Percentiles rank a stretch among this genome's conserved stretches.
These are phyloP conservation scores for Corvus moneduloides DNA, from an alignment of 2,113 vertebrate genomes.

Conservation along the genomic window DNA sequence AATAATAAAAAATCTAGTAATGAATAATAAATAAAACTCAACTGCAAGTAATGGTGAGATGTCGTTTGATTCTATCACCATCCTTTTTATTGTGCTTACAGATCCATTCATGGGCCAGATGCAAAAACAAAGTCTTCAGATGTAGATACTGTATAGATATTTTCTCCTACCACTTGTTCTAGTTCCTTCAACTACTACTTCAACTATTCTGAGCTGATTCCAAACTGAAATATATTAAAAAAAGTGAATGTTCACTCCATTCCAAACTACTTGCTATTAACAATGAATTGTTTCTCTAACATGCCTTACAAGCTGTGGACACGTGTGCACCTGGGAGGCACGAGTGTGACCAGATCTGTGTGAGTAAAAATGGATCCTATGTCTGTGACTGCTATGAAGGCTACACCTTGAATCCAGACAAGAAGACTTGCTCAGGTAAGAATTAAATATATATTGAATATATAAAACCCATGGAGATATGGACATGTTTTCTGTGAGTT, in stretches of 20 bases:
- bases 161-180: not conserved
- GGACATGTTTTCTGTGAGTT: not conserved
- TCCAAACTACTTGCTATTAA: not conserved
- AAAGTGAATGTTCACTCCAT: not conserved
- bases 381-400: conserved; percentile 86
- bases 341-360: conserved; percentile 87
- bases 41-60: not conserved
- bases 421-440: conserved; percentile 87
- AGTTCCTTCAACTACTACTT: not conserved
- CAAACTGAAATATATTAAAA: not conserved
- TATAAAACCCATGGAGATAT: not conserved
- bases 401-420: conserved; percentile 84
- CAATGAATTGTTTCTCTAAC: not conserved
- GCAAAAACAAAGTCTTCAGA: not conserved
- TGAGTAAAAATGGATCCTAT: conserved; percentile 74
- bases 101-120: not conserved
- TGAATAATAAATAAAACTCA: not conserved
- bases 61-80: not conserved
- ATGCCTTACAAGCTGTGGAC: conserved; percentile 75
- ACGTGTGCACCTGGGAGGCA: conserved; percentile 80
- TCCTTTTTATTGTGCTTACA: not conserved
- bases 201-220: not conserved
- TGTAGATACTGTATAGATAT: not conserved
- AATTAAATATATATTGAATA: not conserved
- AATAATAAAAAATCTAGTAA: not conserved